Percentiles rank a stretch among this genome's conserved stretches.
Conservation (phyloP, 2,797 vertebrate genomes). For the Pipistrellus nathusii region DNA sequence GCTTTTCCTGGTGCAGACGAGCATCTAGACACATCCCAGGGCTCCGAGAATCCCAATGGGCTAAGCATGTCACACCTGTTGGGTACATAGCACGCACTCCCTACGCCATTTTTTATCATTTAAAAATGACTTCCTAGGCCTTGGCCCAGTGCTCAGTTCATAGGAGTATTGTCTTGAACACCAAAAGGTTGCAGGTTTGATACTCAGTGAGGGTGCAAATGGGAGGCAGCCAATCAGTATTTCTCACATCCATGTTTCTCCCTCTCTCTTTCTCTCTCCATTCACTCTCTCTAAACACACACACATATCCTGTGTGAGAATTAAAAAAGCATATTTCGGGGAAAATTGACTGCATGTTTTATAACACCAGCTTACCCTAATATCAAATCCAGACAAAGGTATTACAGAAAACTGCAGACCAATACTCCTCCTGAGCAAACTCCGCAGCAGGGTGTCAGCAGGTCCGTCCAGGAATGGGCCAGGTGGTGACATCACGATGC, state of each 20-base stretch:
- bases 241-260: background rate
- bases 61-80: background rate
- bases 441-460: background rate
- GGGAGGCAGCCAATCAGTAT: background rate
- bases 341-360: background rate
- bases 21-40: background rate
- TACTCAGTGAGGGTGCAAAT: background rate
- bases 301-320: background rate
- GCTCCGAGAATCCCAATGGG: background rate
- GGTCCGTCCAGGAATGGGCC: background rate
- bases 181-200: background rate
- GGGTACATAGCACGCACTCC: background rate
- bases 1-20: background rate
- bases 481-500: background rate
- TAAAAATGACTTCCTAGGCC: background rate
- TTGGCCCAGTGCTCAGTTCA: background rate
- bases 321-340: background rate
- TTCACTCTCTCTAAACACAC: background rate
- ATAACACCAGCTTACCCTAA: background rate
- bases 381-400: slow-evolving; percentile 4
- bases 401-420: background rate
- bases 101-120: background rate
- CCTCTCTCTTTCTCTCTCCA: background rate
- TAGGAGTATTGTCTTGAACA: background rate
- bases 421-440: slow-evolving; percentile 15